Percentiles rank a stretch among this genome's conserved stretches.
phyloP scores from a whole-genome alignment of 2,113 vertebrate genomes.

The Cranoglanis bouderius region DNA sequence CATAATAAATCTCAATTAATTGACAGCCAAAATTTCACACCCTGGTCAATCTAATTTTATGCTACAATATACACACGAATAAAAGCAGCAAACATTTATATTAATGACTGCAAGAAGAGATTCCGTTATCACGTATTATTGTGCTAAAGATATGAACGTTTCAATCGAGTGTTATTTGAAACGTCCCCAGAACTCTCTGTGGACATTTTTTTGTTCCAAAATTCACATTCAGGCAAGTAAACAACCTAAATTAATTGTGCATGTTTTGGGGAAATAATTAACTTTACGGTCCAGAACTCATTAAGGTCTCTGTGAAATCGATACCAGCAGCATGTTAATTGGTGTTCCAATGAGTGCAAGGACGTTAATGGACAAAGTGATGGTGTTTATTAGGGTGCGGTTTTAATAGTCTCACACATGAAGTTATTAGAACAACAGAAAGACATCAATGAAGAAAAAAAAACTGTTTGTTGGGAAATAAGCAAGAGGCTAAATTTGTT shows the following conservation, averaged over 20 bases:
- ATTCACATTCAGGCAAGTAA: slow-evolving; percentile 50
- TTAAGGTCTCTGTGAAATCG: slow-evolving; percentile 50
- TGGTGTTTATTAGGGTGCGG: slow-evolving; percentile 46
- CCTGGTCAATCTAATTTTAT: not conserved
- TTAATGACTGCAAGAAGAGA: not conserved
- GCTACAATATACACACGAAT: too few species aligned
- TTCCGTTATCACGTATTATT: not conserved
- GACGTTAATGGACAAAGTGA: slow-evolving; percentile 52
- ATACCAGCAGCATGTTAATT: slow-evolving; percentile 58
- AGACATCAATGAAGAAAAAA: slow-evolving; percentile 9
- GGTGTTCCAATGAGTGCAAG: slow-evolving; percentile 52
- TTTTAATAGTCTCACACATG: slow-evolving; percentile 45
- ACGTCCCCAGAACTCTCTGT: not conserved
- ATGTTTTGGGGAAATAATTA: slow-evolving; percentile 57
- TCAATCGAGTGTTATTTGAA: not conserved
- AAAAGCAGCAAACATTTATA: not conserved
- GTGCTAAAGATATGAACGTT: not conserved
- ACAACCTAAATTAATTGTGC: slow-evolving; percentile 51
- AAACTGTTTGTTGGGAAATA: slow-evolving; percentile 14
- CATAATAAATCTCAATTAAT: not conserved
- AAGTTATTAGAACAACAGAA: slow-evolving; percentile 35
- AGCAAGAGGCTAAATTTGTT: slow-evolving; percentile 34
- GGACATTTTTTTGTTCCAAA: slow-evolving; percentile 13
- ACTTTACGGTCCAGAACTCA: slow-evolving; percentile 58
- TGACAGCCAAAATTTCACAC: not conserved